These are phyloP conservation scores for Charina bottae DNA, from an alignment of 2,113 vertebrate species.

Conservation along the genomic window DNA sequence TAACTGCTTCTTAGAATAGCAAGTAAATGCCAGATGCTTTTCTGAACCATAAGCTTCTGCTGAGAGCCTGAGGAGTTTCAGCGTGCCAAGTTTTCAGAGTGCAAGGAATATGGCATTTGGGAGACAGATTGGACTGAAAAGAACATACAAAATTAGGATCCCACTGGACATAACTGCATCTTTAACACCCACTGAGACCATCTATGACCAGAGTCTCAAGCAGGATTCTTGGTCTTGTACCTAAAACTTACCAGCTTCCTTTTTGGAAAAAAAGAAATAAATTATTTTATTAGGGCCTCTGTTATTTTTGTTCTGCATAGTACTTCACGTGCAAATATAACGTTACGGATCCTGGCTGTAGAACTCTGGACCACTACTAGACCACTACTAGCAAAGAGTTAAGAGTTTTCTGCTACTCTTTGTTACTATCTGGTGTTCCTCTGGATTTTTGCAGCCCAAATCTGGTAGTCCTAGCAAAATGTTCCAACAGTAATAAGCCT, in stretches of 20 bases:
- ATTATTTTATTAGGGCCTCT: background rate
- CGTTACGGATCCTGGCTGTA: background rate
- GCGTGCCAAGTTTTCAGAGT: background rate
- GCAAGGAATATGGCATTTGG: background rate
- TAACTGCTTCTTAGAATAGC: conserved; percentile 20
- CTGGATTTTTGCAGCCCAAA: background rate
- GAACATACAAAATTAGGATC: background rate
- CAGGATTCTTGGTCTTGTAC: background rate
- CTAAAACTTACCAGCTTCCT: background rate
- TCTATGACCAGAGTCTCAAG: background rate
- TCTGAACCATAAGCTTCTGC: conserved; percentile 17
- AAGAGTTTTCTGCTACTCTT: background rate
- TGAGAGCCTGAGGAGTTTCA: conserved; percentile 3
- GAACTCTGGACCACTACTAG: background rate
- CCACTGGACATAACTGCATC: background rate
- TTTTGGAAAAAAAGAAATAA: background rate
- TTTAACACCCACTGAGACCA: background rate
- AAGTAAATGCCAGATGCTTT: conserved; percentile 23
- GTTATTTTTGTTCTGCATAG: background rate
- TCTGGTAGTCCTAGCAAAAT: background rate
- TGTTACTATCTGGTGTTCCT: background rate
- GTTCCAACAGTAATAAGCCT: background rate
- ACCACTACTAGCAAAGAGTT: background rate
- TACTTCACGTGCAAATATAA: background rate
- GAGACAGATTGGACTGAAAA: background rate